Base-by-base conservation (phyloP, 2,888 invertebrate species). In the Oscheius sp. region DNA sequence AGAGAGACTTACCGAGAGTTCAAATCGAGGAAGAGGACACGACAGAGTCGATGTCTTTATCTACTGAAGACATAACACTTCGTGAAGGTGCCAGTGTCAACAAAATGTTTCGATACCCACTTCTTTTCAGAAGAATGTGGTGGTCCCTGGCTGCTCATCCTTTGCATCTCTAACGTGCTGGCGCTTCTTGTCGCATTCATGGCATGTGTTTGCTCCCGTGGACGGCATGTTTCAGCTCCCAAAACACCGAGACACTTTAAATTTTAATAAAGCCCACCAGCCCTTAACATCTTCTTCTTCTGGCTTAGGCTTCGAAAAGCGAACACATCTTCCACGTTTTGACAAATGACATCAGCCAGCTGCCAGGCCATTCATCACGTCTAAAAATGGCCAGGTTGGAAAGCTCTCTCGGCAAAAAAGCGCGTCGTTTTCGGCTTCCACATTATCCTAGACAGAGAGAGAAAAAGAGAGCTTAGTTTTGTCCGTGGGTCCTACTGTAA, bases 271-370 rank as follows among this genome's bases (percentile, higher is more conserved):
- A 68, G 63, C 4, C 29, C 3, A 29, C 62, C 11, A 35, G 0
- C 62, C 13, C 42, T 29, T 9, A 13, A 13, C 3, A 3, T 29
- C 29, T 10, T 11, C 53, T 4, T 53, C 3, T 53, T n/a, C n/a
- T 53, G n/a, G n/a, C 53, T 57, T 29, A 11, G 29, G n/a, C 42
- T 42, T 5, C 42, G 29, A 29, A 63, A 63, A n/a, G 48, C 66
- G 51, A 66, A 66, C 51, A 66, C 66, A 51, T 53, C 37, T 37
- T 66, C 53, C 53, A n/a, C 53, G 66, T 33, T 33, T 55, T 68
- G 68, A 68, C 68, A 53, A 68, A 68, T 68, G 68, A 68, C 68
- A 68, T 68, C 68, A 51, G 37, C 35, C 68, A 55, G 68, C 68
- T 53, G 55, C 55, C 21, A 21, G 29, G 57, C 68, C 53, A 68